Percentiles rank a stretch among this genome's conserved stretches.
Evolutionary conservation across 1,140 invertebrate genomes (phyloP).

Genomic region (Sycophila sp.): DNA sequence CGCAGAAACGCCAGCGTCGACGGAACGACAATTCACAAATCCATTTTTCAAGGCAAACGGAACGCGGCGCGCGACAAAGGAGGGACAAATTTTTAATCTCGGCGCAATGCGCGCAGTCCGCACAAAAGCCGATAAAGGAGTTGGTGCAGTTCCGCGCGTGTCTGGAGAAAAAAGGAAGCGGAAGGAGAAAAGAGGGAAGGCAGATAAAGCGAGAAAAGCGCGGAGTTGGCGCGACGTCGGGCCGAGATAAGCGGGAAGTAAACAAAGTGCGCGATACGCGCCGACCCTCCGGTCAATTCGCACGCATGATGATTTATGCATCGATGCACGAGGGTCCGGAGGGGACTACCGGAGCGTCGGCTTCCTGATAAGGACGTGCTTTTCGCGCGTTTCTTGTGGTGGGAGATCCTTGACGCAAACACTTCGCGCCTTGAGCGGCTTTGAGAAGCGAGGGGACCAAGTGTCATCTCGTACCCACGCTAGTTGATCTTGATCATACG

Average conservation of each 20-base stretch:
- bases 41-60: not conserved
- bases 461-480: too few relatives aligned
- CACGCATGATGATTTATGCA: slow-evolving; percentile 16
- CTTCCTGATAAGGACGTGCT: not conserved
- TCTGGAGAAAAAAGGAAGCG: not conserved
- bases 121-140: not conserved
- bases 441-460: too few relatives aligned
- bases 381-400: not conserved
- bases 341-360: not conserved
- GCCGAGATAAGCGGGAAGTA: not conserved
- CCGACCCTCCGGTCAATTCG: not conserved
- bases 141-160: too few relatives aligned
- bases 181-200: not conserved
- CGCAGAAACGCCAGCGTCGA: too few relatives aligned
- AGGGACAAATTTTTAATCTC: slow-evolving; percentile 28
- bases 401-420: not conserved
- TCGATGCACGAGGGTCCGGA: not conserved
- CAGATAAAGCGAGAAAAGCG: not conserved
- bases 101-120: not conserved
- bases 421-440: too few relatives aligned
- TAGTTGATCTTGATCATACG: too few relatives aligned
- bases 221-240: not conserved
- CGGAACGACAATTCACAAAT: not conserved
- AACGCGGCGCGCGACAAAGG: not conserved
- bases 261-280: not conserved